Base-by-base conservation (phyloP, 2,113 vertebrate genomes). In the Sinosuthora webbiana region DNA sequence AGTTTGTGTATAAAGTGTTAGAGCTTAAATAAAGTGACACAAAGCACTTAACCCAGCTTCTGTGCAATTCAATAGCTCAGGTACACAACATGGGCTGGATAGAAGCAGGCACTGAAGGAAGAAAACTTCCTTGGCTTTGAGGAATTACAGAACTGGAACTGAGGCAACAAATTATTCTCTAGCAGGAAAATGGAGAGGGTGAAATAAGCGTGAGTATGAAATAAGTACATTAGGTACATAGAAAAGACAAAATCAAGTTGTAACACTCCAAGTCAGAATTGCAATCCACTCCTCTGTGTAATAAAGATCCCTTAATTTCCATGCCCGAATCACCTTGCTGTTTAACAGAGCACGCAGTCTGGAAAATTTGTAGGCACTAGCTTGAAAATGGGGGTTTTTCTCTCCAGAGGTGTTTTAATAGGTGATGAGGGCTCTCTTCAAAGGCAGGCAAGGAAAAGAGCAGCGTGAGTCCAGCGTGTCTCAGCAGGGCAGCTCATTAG, bases 381-480 rank as follows among this genome's bases (percentile, higher is more conserved):
- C 13, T 56, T 52, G 15, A 87, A 83, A 93, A 83, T 0, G 41
- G 10, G 11, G 6, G 18, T 3, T n/a, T 50, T 10, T 13, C 3
- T 57, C 10, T 49, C 39, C n/a, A 62, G 24, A 35, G 18, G 6
- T 16, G 8, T 44, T 87, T 80, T 19, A 83, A n/a, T 7, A 85
- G 20, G 8, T 50, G 67, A 65, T 22, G 30, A 35, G 33, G 35
- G 42, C 31, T 45, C 19, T 33, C 41, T 79, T 60, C 45, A 74
- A 79, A 81, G 65, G 17, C 31, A 39, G 22, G 11, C n/a, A 45
- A n/a, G 28, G 37, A 13, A n/a, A 37, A 73, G 77, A 19, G 8
- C 41, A 33, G 59, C 1, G 11, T 11, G 27, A 33, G 13, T 17
- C 39, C 24, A 7, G 27, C 2, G 0, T 1, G 9, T 24, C 41